These are phyloP conservation scores for Malurus leucopterus DNA, from an alignment of 2,797 vertebrate species.

Conservation along the genomic window DNA sequence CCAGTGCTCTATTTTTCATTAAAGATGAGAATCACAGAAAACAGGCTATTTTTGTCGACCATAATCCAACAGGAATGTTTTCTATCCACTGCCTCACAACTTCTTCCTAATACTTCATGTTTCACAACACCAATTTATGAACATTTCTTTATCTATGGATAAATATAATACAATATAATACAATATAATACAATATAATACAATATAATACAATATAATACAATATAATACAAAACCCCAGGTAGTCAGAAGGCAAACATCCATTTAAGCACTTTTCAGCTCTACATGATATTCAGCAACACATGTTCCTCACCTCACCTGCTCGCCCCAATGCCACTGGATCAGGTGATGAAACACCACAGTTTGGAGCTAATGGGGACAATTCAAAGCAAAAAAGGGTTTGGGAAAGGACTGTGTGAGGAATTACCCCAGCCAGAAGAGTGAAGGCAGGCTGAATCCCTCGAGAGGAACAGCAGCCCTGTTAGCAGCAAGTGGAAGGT, in stretches of 20 bases:
- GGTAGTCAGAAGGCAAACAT: neutral
- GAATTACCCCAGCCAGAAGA: neutral
- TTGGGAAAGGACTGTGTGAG: neutral
- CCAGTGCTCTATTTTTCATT: neutral
- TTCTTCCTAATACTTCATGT: neutral
- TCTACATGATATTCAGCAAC: neutral
- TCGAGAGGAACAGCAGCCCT: neutral
- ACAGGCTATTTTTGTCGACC: neutral
- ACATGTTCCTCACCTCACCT: neutral
- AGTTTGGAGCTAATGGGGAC: neutral
- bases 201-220: no score
- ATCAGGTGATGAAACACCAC: neutral
- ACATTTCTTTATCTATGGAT: neutral
- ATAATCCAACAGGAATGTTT: neutral
- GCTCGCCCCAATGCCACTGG: neutral
- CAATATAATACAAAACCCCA: neutral
- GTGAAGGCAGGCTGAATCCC: neutral
- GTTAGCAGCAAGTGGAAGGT: neutral
- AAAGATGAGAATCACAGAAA: neutral
- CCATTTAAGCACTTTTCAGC: neutral
- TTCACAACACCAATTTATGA: neutral
- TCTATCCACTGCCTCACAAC: fast-evolving
- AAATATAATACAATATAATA: no score
- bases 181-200: no score
- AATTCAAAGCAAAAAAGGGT: neutral